phyloP scores from a whole-genome alignment of 2,113 vertebrate species.

The Athene cunicularia region DNA sequence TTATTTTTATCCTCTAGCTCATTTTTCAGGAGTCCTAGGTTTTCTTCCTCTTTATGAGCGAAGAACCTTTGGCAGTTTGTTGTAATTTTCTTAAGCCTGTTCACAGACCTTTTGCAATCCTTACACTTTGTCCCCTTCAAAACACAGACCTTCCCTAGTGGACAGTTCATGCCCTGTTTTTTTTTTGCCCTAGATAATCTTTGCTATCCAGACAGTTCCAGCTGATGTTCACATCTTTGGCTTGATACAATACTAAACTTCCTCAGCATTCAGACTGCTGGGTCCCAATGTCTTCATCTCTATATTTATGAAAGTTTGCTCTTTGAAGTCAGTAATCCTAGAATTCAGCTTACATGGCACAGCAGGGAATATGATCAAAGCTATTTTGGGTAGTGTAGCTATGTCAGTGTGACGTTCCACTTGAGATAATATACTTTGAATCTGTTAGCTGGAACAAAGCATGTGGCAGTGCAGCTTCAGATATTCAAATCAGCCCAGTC shows the following conservation, averaged over 20 bases:
- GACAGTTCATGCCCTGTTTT: not conserved
- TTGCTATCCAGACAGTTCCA: not conserved
- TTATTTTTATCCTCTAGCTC: not conserved
- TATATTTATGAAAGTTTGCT: not conserved
- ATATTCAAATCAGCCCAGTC: not conserved
- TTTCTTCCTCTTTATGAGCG: not conserved
- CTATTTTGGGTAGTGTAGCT: not conserved
- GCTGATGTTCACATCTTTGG: not conserved
- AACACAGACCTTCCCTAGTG: not conserved
- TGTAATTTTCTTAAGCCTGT: not conserved
- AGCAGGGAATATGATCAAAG: not conserved
- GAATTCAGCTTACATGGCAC: not conserved
- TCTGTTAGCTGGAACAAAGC: not conserved
- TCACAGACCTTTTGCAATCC: not conserved
- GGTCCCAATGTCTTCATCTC: not conserved
- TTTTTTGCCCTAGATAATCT: not conserved
- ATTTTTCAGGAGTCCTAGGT: not conserved
- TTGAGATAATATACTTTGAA: not conserved
- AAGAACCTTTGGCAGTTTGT: not conserved
- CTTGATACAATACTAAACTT: not conserved
- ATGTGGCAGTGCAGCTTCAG: not conserved
- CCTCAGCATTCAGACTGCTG: not conserved
- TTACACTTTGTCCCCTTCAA: not conserved
- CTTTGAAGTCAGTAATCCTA: conserved; percentile 28
- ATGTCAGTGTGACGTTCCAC: not conserved